Conservation (phyloP, 2,888 invertebrate genomes). For the Drosophila prolongata region DNA sequence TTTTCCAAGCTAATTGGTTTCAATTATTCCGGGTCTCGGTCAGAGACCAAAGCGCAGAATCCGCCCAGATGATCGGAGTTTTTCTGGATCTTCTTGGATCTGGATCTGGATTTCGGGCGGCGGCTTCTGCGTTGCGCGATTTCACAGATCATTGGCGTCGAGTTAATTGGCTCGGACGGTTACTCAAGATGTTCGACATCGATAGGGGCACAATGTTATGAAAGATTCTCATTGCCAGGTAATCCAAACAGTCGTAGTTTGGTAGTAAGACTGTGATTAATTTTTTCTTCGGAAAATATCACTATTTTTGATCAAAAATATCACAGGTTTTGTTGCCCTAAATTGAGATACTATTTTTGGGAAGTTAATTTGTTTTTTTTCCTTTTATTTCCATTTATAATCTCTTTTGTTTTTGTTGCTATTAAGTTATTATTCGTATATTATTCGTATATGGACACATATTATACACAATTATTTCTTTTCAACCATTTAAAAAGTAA, state of each 20-base stretch:
- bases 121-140: slow-evolving; percentile 70
- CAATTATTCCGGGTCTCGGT: slow-evolving; percentile 72
- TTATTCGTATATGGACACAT: no score
- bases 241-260: background rate
- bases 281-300: slow-evolving; percentile 4
- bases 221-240: slow-evolving; percentile 8
- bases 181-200: slow-evolving; percentile 29
- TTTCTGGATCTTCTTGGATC: slow-evolving; percentile 8
- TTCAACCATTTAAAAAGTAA: no score
- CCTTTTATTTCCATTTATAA: no score
- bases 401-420: no score
- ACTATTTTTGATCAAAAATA: background rate
- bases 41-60: slow-evolving; percentile 60
- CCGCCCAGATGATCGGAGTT: slow-evolving; percentile 26
- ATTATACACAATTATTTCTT: no score
- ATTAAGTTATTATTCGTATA: no score
- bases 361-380: background rate
- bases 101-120: slow-evolving; percentile 11
- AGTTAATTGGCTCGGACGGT: slow-evolving; percentile 71
- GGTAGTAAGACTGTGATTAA: no score
- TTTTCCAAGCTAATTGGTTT: slow-evolving; percentile 81
- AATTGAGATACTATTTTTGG: background rate
- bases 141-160: slow-evolving; percentile 65
- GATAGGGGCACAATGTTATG: slow-evolving; percentile 30
- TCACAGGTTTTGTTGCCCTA: background rate